These are phyloP conservation scores for Rhynchonema sp. DNA, from an alignment of 2,888 invertebrate species.

Conservation along the genomic window DNA sequence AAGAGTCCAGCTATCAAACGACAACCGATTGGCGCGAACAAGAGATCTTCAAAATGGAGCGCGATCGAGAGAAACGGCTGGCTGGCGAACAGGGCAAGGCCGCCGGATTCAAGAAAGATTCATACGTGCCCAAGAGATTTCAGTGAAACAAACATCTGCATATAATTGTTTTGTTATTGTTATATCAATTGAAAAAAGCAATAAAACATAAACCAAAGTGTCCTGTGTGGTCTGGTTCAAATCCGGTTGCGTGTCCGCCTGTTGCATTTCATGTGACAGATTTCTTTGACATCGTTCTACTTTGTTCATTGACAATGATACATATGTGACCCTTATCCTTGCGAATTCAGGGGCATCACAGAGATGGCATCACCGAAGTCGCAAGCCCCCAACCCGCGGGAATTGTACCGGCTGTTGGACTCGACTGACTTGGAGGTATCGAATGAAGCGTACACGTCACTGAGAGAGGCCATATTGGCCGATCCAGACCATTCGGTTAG, in stretches of 20 bases:
- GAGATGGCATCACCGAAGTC: too few species aligned
- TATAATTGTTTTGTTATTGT: too few species aligned
- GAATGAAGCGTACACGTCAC: not conserved
- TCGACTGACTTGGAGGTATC: not conserved
- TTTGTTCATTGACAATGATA: too few species aligned
- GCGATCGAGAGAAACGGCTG: not conserved
- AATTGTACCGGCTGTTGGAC: not conserved
- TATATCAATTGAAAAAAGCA: too few species aligned
- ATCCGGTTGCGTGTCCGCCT: too few species aligned
- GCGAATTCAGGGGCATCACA: too few species aligned
- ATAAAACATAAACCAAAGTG: too few species aligned
- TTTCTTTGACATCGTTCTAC: too few species aligned
- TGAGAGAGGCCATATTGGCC: not conserved
- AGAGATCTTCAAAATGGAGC: not conserved
- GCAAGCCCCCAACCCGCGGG: not conserved
- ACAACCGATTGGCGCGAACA: not conserved
- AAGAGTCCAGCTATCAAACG: not conserved
- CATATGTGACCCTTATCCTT: too few species aligned
- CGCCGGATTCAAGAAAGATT: not conserved
- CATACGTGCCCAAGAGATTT: not conserved
- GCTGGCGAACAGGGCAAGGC: not conserved
- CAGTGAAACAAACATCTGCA: too few species aligned
- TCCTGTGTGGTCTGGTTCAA: too few species aligned
- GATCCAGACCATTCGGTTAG: not conserved
- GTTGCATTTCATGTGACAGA: too few species aligned